These are phyloP conservation scores for Arctocebus calabarensis DNA, from an alignment of 2,797 vertebrate genomes.

Conservation along the genomic window DNA sequence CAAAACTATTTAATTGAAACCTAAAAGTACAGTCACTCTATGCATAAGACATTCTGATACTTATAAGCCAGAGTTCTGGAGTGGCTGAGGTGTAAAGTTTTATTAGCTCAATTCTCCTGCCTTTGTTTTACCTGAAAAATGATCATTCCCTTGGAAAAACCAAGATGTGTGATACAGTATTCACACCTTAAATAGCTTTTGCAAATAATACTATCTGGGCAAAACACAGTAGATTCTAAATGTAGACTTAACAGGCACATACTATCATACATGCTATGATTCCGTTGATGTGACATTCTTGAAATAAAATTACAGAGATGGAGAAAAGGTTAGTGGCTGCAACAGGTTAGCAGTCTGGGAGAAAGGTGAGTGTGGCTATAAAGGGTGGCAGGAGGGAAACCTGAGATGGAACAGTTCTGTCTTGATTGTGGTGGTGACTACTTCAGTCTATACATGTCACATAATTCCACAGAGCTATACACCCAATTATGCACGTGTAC, in stretches of 20 bases:
- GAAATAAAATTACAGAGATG: not conserved
- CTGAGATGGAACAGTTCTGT: not conserved
- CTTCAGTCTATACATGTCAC: not conserved
- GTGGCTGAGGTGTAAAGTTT: not conserved
- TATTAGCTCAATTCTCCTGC: not conserved
- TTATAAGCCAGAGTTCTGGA: not conserved
- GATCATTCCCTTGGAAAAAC: too few relatives aligned
- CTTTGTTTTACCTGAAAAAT: slow-evolving; percentile 8
- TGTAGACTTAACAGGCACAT: not conserved
- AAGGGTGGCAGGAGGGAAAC: not conserved
- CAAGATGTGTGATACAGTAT: not conserved
- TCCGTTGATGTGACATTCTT: not conserved
- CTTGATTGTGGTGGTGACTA: not conserved
- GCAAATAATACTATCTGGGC: not conserved
- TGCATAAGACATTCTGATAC: not conserved
- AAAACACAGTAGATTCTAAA: not conserved
- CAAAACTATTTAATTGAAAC: not conserved
- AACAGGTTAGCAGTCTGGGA: not conserved
- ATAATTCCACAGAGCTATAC: not conserved
- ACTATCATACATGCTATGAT: not conserved
- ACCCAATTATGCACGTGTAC: not conserved
- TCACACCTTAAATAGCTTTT: not conserved
- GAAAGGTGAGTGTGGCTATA: not conserved
- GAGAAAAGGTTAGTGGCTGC: not conserved
- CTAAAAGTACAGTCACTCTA: not conserved